Conservation (phyloP, 2,888 invertebrate species). For the Ommatoiulus sabulosus region DNA sequence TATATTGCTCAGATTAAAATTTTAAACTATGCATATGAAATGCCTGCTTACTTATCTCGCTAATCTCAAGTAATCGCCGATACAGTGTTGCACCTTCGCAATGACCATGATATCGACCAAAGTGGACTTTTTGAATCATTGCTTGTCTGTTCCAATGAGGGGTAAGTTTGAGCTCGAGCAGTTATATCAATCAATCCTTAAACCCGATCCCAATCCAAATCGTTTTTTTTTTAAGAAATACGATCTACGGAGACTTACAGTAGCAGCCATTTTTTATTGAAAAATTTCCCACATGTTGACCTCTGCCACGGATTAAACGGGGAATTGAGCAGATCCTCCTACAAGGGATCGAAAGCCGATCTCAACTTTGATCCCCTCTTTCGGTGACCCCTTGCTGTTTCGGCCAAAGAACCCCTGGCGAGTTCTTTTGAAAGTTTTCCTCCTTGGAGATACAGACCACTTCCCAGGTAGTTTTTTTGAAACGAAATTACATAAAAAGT, state of each 20-base stretch:
- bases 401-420: neutral
- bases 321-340: neutral
- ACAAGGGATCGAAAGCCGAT: neutral
- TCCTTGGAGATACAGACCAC: neutral
- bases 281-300: neutral
- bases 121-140: too few species aligned
- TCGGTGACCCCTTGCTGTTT: constrained; percentile 4
- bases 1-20: too few species aligned
- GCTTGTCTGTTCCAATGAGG: too few species aligned
- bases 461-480: constrained; percentile 17
- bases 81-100: too few species aligned
- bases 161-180: too few species aligned
- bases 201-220: too few species aligned
- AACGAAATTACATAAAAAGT: neutral
- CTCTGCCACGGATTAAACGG: neutral
- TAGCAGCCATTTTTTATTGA: neutral
- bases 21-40: too few species aligned
- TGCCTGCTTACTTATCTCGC: too few species aligned
- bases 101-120: too few species aligned
- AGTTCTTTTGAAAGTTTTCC: neutral
- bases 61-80: too few species aligned
- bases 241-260: neutral
- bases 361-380: neutral
- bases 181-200: too few species aligned
- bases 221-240: neutral